Evolutionary conservation across 2,797 vertebrate genomes (phyloP), one percentile per base, ranked within the genome.

Genomic region (Enteromius fasciolatus): DNA sequence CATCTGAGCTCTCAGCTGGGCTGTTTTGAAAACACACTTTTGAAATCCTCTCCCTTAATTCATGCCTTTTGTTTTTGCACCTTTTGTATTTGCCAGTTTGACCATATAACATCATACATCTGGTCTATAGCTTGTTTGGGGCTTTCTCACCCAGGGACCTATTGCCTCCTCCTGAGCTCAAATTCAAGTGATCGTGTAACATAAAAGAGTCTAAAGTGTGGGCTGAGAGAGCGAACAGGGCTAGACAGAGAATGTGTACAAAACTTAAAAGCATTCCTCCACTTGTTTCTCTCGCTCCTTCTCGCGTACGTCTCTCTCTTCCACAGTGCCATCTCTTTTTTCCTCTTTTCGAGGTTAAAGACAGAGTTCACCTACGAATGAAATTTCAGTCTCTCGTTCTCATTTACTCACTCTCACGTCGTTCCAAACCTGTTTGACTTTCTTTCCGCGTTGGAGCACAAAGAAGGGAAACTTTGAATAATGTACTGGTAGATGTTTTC

Each of bases 71-170:
- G 96, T 97, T 97, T 98, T 97, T 96, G 92, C 44, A 89, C 91
- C 93, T 97, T 94, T 98, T 99, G 96, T 98, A 94, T 96, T 96
- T 98, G 96, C 96, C 96, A 97, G 95, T 96, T 96, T 99, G 96
- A 99, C 96, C 98, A 98, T 98, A 96, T 98, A 99, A 99, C 96
- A 93, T 98, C 97, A 97, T 97, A 96, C 98, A 99, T 99, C 97
- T 99, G 97, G 93, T 97, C 95, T 96, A 95, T 96, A 95, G 97
- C 96, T 95, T 97, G 96, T 96, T 96, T 95, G 94, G 94, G 94
- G 93, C 94, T 95, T 95, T 94, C 95, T 96, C 93, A 94, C 95
- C 95, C 93, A 93, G 96, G 95, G 95, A 96, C 95, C 92, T 94
- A 90, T 91, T 92, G 92, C 94, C 95, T 95, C 94, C 96, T 96